Conservation (phyloP, 2,797 vertebrate genomes). For the Scolopax rusticola region DNA sequence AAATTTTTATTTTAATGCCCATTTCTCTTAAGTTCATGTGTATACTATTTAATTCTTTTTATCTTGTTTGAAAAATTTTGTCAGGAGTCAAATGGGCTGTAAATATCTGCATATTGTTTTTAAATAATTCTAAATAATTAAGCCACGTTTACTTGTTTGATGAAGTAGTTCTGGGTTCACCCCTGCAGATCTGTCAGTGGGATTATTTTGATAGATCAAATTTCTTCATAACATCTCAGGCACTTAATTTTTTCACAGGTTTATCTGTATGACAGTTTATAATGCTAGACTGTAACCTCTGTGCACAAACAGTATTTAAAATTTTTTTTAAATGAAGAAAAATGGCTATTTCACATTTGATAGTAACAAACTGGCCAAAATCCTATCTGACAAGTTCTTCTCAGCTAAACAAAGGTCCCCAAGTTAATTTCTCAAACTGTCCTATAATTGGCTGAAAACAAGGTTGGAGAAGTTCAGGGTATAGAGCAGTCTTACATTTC, state of each 20-base stretch:
- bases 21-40: not conserved
- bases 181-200: not conserved
- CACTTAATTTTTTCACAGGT: not conserved
- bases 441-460: conserved; percentile 1
- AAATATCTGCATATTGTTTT: not conserved
- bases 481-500: conserved; percentile 30
- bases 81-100: not conserved
- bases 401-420: not conserved
- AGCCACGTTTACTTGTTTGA: not conserved
- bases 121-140: conserved; percentile 25
- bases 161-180: not conserved
- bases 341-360: not conserved
- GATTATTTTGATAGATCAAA: not conserved
- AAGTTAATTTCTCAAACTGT: not conserved
- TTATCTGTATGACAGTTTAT: not conserved
- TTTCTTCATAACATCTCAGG: not conserved
- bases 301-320: not conserved
- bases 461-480: not conserved
- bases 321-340: not conserved
- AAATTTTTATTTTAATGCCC: not conserved
- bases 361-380: not conserved
- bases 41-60: not conserved
- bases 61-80: not conserved
- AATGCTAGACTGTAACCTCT: not conserved
- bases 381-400: not conserved